Percentiles rank a stretch among this genome's conserved stretches.
These are phyloP conservation scores for Nomia melanderi DNA, from an alignment of 1,140 invertebrate species.

Conservation along the genomic window DNA sequence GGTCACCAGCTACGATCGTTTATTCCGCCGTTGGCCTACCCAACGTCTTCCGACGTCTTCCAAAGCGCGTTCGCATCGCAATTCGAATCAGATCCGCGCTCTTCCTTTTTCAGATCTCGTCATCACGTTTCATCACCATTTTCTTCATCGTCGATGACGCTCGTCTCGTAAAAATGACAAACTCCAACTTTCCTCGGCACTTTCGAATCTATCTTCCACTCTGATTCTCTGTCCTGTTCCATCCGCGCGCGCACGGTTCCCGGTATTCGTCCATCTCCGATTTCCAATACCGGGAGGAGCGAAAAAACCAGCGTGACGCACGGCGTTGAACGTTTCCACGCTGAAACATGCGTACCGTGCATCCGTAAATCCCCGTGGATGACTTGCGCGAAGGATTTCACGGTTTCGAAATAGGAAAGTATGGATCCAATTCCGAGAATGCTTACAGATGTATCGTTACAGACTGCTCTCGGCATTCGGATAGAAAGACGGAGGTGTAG, in stretches of 20 bases:
- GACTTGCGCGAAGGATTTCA: neutral
- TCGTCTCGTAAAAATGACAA: too few relatives aligned
- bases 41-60: slow-evolving; percentile 17
- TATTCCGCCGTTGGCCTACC: slow-evolving; percentile 1
- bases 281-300: neutral
- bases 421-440: neutral
- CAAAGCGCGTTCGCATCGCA: neutral
- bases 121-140: neutral
- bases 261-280: neutral
- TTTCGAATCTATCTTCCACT: too few relatives aligned
- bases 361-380: slow-evolving; percentile 1
- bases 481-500: too few relatives aligned
- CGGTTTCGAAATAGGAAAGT: slow-evolving; percentile 7
- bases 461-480: too few relatives aligned
- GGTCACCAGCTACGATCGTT: slow-evolving; percentile 29
- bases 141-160: too few relatives aligned
- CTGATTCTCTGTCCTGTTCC: too few relatives aligned
- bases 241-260: neutral
- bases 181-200: too few relatives aligned
- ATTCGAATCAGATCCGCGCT: neutral
- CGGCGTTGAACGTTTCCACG: slow-evolving; percentile 4
- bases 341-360: too few relatives aligned
- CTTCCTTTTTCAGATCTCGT: too few relatives aligned
- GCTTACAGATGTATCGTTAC: too few relatives aligned
- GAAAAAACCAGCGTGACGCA: slow-evolving; percentile 3